A percentile compares a stretch with the other conserved stretches of the same genome.
Conservation (phyloP, 2,797 vertebrate species). For the Dromococcyx pavoninus region DNA sequence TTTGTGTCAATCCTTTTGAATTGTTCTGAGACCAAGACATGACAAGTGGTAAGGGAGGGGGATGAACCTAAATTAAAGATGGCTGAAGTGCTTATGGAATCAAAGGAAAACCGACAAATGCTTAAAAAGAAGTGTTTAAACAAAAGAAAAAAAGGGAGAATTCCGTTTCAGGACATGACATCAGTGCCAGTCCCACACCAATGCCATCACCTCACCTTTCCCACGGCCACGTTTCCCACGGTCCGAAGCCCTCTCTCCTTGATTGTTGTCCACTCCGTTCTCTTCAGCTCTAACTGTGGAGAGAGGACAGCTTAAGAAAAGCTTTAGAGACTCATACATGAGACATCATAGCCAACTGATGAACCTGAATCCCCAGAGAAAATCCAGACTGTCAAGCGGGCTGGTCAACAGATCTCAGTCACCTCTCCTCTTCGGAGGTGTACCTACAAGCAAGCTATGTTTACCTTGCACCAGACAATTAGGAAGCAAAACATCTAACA, state of each 20-base stretch:
- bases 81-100: neutral
- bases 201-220: conserved; percentile 80
- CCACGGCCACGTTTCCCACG: conserved; percentile 83
- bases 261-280: conserved; percentile 87
- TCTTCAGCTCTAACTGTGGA: conserved; percentile 86
- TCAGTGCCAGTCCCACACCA: neutral
- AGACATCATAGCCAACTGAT: neutral
- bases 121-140: neutral
- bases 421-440: neutral
- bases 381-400: neutral
- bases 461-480: neutral
- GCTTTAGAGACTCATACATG: neutral
- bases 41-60: neutral
- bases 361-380: neutral
- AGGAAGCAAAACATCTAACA: neutral
- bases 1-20: neutral
- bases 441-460: neutral
- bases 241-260: conserved; percentile 85
- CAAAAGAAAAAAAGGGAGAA: neutral
- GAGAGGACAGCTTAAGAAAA: conserved; percentile 19
- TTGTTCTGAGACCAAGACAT: neutral
- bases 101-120: neutral
- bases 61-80: neutral
- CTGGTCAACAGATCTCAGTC: neutral
- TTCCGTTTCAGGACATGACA: neutral